Evolutionary conservation across 2,113 vertebrate genomes (phyloP).

Genomic region (Tor tambroides): DNA sequence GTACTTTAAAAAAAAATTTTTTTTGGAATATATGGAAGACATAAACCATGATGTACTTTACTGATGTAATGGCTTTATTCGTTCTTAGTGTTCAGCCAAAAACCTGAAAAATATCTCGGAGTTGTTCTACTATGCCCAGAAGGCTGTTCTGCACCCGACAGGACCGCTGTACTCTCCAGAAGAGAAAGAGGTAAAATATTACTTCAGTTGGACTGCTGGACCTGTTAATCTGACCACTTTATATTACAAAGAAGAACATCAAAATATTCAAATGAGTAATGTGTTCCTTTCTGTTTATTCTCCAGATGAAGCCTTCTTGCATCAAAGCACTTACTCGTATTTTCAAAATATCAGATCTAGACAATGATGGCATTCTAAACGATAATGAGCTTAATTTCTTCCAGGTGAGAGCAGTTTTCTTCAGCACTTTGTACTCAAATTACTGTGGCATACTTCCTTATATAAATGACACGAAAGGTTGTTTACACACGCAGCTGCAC

Average conservation of each 20-base stretch:
- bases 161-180: constrained; percentile 97
- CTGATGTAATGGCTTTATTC: no score
- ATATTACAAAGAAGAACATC: background rate
- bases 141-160: constrained; percentile 97
- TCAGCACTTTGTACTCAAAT: background rate
- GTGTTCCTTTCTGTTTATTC: constrained; percentile 44
- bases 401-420: constrained; percentile 79
- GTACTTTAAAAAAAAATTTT: no score
- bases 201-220: background rate
- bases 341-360: constrained; percentile 97
- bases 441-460: background rate
- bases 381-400: constrained; percentile 99
- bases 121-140: constrained; percentile 99
- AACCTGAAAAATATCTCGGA: constrained; percentile 99
- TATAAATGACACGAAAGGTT: background rate
- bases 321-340: constrained; percentile 95
- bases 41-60: background rate
- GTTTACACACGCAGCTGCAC: background rate
- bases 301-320: constrained; percentile 93
- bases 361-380: constrained; percentile 95
- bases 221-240: background rate
- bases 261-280: background rate
- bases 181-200: constrained; percentile 90
- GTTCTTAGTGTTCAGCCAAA: constrained; percentile 94
- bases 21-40: background rate